Conservation (phyloP, 2,888 invertebrate species). For the Atherix ibis region DNA sequence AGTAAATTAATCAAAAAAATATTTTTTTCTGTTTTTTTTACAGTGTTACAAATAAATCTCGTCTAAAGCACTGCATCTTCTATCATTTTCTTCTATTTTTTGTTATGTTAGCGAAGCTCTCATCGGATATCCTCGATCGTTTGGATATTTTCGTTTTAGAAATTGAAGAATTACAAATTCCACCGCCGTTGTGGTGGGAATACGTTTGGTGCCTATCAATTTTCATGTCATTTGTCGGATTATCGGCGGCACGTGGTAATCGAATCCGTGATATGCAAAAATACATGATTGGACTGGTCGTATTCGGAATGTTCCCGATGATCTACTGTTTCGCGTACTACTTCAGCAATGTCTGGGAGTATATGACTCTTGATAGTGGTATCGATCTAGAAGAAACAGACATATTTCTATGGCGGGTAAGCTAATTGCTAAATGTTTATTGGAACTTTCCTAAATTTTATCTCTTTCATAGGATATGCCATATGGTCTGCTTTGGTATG, state of each 20-base stretch:
- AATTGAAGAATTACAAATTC: slow-evolving; percentile 84
- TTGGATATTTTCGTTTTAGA: slow-evolving; percentile 87
- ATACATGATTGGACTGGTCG: slow-evolving; percentile 63
- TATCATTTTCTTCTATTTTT: slow-evolving; percentile 83
- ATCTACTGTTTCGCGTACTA: slow-evolving; percentile 69
- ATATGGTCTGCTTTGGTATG: slow-evolving; percentile 84
- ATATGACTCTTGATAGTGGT: slow-evolving; percentile 41
- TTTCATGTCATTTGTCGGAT: slow-evolving; percentile 65
- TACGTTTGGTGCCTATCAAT: slow-evolving; percentile 83
- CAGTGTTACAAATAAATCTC: slow-evolving; percentile 91
- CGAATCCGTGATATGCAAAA: slow-evolving; percentile 56
- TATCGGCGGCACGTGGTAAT: slow-evolving; percentile 76
- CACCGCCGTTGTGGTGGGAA: slow-evolving; percentile 71
- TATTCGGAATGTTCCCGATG: slow-evolving; percentile 68
- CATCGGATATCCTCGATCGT: slow-evolving; percentile 80
- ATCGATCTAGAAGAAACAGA: slow-evolving; percentile 47
- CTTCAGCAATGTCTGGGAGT: slow-evolving; percentile 68
- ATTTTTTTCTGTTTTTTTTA: slow-evolving; percentile 28
- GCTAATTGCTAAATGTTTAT: slow-evolving; percentile 4
- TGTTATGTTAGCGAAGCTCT: slow-evolving; percentile 79
- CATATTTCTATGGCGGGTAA: slow-evolving; percentile 70
- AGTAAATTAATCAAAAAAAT: too few species aligned
- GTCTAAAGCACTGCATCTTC: slow-evolving; percentile 87
- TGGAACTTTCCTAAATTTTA: slow-evolving; percentile 8
- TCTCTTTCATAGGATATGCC: slow-evolving; percentile 63